These are phyloP conservation scores for Coracias cyanogaster DNA, from an alignment of 2,797 vertebrate genomes.

Conservation along the genomic window DNA sequence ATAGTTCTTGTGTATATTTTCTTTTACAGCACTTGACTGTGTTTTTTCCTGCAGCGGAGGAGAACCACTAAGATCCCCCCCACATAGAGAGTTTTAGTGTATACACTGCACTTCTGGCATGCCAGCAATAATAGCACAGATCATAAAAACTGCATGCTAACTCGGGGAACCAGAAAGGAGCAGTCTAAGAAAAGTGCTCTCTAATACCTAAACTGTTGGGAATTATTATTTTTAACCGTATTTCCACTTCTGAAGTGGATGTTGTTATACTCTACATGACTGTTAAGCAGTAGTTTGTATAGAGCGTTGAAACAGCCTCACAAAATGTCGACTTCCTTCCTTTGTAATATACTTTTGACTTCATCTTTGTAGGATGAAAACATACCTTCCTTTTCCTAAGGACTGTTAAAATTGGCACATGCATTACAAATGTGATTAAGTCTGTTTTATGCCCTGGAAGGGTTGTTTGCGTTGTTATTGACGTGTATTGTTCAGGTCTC, in stretches of 20 bases:
- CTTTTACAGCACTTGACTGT: conserved; percentile 20
- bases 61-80: background rate
- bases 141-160: conserved; percentile 24
- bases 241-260: background rate
- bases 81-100: background rate
- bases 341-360: background rate
- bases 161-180: background rate
- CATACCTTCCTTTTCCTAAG: background rate
- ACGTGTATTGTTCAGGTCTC: background rate
- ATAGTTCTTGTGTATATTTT: conserved; percentile 9
- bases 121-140: background rate
- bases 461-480: background rate
- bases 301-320: background rate
- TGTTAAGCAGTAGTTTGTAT: background rate
- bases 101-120: conserved; percentile 57
- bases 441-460: background rate
- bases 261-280: background rate
- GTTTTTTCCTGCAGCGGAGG: conserved; percentile 10
- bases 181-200: background rate
- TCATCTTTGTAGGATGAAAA: background rate
- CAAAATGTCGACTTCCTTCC: background rate
- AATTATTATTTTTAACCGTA: background rate
- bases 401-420: background rate
- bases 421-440: background rate
- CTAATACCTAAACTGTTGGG: background rate